Evolutionary conservation across 2,797 vertebrate species (phyloP), one percentile per base, ranked within the genome.

Genomic region (Avahi laniger): DNA sequence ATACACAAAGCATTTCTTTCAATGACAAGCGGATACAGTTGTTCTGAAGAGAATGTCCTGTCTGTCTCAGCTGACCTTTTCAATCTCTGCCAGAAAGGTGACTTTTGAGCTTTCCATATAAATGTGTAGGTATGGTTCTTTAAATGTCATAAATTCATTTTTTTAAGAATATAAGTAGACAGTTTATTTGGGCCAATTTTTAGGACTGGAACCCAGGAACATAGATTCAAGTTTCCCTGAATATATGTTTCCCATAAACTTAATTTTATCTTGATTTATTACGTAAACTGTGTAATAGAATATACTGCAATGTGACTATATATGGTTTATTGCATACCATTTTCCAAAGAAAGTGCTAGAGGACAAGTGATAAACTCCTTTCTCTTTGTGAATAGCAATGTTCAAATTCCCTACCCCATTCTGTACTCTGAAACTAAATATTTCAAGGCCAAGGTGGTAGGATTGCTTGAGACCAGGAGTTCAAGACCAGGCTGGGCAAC

Each of bases 181-280:
- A 48, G 30, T 75, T 75, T 75, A 48, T 75, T 75, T 75, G 43
- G 46, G 46, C 72, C 72, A 75, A 11, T 30, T 48, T 75, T 75
- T 75, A 75, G 72, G 43, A 33, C 15, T 33, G 30, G 30, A 75
- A 33, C 9, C 43, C 18, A 11, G 30, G 33, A 48, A 43, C 43
- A 75, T 48, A 48, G 43, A 75, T 75, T 12, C 17, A 33, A 48
- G 30, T 75, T 75, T 5, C 28, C 30, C 72, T 48, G 72, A 75
- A 48, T 75, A 48, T 75, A 48, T 48, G 30, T 46, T 75, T 11
- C 43, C 17, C 59, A 11, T 48, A 38, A 79, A 63, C 91, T 87
- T 33, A 63, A 11, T 93, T 89, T 91, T 91, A 59, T 91, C 52
- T 93, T 93, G 43, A 87, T 81, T 87, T 75, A 15, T 70, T 91